These are phyloP conservation scores for Plecotus auritus DNA, from an alignment of 2,113 vertebrate species.

Conservation along the genomic window DNA sequence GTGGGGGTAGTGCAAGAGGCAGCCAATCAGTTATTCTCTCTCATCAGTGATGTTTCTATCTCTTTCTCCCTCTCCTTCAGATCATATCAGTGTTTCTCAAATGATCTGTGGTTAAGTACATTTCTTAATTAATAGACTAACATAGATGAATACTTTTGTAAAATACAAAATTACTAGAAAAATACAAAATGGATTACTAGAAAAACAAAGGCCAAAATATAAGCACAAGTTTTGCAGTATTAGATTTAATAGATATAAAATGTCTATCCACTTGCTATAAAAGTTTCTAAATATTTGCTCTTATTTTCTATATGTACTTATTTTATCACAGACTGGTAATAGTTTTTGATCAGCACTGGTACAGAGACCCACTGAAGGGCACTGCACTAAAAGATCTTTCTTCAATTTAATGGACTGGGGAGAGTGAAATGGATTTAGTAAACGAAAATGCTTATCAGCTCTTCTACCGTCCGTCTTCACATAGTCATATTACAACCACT, in stretches of 20 bases:
- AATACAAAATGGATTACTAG: neutral
- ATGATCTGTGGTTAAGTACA: neutral
- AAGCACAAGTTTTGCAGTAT: constrained; percentile 14
- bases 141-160: neutral
- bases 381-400: neutral
- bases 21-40: neutral
- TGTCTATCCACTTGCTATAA: neutral
- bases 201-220: constrained; percentile 25
- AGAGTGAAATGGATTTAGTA: neutral
- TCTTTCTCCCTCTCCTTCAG: neutral
- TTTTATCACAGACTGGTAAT: neutral
- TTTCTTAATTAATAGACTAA: neutral
- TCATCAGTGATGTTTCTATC: neutral
- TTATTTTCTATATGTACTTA: neutral
- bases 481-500: neutral
- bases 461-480: neutral
- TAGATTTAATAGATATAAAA: constrained; percentile 6
- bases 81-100: constrained; percentile 10
- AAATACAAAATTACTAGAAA: constrained; percentile 14
- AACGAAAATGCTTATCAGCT: neutral
- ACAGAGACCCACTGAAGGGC: neutral
- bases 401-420: neutral
- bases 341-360: neutral
- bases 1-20: neutral
- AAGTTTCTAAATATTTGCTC: constrained; percentile 20